Base-by-base conservation (phyloP, 2,113 vertebrate species). In the Melanotaenia duboulayi region DNA sequence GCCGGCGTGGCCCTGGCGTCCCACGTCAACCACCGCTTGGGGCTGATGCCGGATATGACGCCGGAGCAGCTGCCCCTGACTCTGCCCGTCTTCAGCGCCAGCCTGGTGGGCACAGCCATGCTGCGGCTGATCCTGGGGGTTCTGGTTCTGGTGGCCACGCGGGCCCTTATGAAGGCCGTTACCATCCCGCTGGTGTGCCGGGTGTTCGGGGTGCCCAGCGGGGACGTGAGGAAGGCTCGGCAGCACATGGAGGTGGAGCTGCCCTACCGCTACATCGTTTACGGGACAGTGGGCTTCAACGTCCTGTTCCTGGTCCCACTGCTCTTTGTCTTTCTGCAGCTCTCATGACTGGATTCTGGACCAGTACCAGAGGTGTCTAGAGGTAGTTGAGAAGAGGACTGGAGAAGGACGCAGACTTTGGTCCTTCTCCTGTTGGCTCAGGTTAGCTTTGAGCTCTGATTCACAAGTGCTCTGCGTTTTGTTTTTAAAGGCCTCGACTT, bases 241-340 rank as follows among this genome's bases (percentile, higher is more conserved):
- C 97, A 97, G 74, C 93, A 96, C 90, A 97, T 97, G 96, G 95
- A 97, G 72, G 95, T 99, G 0, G 98, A 99, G 89, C 95, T 99
- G 23, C 97, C 97, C 0, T 98, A 99, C 76, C 94, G 97, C n/a
- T 99, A 98, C 50, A 90, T 97, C 0, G 98, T 97, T 0, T 99
- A 99, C 0, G 95, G 96, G 4, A 91, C 73, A 1, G 93, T 99
- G 14, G 98, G 97, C 0, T 96, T 99, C 90, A 95, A 93, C 65
- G 94, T 95, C 46, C 91, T 95, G 60, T 97, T 95, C 65, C 32
- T 97, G 55, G 93, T 96, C 40, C 98, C 98, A 24, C 90, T 90
- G 32, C 35, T 98, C 56, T 97, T 98, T 90, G 87, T 72, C 48
- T 91, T 84, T 59, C 56, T 95, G 24, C 92, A 92, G 12, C 91